Evolutionary conservation across 2,888 invertebrate genomes (phyloP), one percentile per base, ranked within the genome.

Genomic region (Pheosia tremula): DNA sequence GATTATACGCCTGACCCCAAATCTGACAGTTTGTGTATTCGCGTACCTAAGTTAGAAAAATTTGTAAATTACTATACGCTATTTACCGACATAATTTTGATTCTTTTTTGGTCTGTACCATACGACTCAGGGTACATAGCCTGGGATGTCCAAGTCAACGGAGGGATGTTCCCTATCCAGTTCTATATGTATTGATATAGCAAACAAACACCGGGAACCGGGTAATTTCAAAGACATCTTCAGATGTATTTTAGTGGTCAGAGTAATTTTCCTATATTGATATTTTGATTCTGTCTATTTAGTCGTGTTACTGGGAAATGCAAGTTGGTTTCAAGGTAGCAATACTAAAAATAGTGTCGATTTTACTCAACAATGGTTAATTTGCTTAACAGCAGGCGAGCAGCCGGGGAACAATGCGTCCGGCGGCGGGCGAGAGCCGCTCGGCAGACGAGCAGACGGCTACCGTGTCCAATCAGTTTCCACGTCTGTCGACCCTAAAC

Each of bases 1-100:
- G 63, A 56, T 69, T 59, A 61, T 59, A 61, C 59, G 67, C 55
- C 24, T 72, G 73, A 68, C 70, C 70, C 50, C 24, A 50, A 50
- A 24, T 50, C 50, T 13, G 8, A 4, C 8, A 50, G 24, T 50
- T 50, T 24, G 24, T 24, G 50, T 50, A 24, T 50, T 50, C 50
- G 24, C 50, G 50, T 7, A 3, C 5, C 50, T 7, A 50, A 24
- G 24, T 24, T 24, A 24, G 24, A 24, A 24, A 24, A 24, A 1
- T 24, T 0, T 24, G 24, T 24, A 24, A 24, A 24, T 24, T 24
- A 24, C 24, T 24, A 24, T 1, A 24, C 2, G 24, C 24, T 24
- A 1, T 24, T 24, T 24, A 24, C 24, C 24, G 24, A 24, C 24
- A 24, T 24, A 0, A 24, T 24, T 24, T 24, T 24, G 24, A n/a